Percentiles rank a stretch among this genome's conserved stretches.
Evolutionary conservation across 2,888 invertebrate genomes (phyloP).

Genomic region (Brachynemurus nebulosus): DNA sequence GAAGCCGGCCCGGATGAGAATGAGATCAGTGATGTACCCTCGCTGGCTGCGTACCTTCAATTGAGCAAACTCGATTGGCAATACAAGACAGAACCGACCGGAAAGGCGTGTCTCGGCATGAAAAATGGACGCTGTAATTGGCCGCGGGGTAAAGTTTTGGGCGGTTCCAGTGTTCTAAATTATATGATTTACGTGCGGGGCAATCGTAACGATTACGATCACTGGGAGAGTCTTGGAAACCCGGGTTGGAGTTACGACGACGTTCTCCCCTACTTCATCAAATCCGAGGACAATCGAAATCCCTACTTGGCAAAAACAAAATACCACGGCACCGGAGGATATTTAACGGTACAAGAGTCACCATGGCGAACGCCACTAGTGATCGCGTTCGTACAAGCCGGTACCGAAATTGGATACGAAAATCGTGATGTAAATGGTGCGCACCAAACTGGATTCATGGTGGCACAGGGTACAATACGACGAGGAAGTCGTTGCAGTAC

Average conservation of each 20-base stretch:
- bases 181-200: conserved; percentile 87
- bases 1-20: conserved; percentile 83
- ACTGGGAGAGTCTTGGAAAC: conserved; percentile 71
- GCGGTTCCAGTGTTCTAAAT: conserved; percentile 76
- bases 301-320: conserved; percentile 58
- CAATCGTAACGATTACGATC: conserved; percentile 68
- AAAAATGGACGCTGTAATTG: conserved; percentile 71
- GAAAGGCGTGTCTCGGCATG: conserved; percentile 69
- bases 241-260: conserved; percentile 78
- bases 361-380: conserved; percentile 74
- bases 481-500: conserved; percentile 72
- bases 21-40: conserved; percentile 77
- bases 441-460: conserved; percentile 65
- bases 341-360: conserved; percentile 64
- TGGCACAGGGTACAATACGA: conserved; percentile 67
- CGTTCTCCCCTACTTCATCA: conserved; percentile 76
- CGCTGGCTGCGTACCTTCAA: conserved; percentile 74
- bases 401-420: conserved; percentile 68
- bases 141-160: conserved; percentile 81
- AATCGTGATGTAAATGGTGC: conserved; percentile 73
- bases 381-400: conserved; percentile 70
- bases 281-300: conserved; percentile 78
- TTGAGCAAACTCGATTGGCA: conserved; percentile 78
- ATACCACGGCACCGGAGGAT: conserved; percentile 61
- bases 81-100: conserved; percentile 76